A percentile compares a stretch with the other conserved stretches of the same genome.
Conservation (phyloP, 2,113 vertebrate genomes). For the crab-eating macaque (Macaca fascicularis) region DNA sequence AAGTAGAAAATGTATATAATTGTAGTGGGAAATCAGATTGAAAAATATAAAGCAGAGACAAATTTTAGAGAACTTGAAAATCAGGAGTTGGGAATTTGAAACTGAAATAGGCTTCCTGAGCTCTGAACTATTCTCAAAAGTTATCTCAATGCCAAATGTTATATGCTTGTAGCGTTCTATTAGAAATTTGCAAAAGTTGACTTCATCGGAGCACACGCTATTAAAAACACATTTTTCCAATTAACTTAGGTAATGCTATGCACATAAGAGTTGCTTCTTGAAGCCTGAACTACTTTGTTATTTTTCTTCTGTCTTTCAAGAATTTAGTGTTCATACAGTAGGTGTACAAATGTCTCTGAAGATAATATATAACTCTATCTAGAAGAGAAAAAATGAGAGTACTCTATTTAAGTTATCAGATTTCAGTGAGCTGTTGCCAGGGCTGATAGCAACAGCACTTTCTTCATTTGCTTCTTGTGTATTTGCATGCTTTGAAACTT, state of each 20-base stretch:
- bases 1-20: not conserved
- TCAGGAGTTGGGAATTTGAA: not conserved
- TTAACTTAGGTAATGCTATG: not conserved
- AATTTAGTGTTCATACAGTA: not conserved
- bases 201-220: not conserved
- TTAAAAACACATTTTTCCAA: not conserved
- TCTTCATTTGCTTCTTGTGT: not conserved
- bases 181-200: not conserved
- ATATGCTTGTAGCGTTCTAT: not conserved
- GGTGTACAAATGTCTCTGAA: not conserved
- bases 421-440: not conserved
- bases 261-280: not conserved
- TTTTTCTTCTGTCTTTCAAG: not conserved
- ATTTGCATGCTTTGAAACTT: slow-evolving; percentile 12
- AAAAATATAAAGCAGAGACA: not conserved
- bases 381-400: not conserved
- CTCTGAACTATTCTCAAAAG: not conserved
- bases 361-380: not conserved
- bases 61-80: not conserved
- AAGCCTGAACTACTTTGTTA: not conserved
- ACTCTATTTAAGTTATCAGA: not conserved
- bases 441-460: not conserved
- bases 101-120: not conserved
- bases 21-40: not conserved
- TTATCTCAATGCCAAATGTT: not conserved